Percentiles rank a stretch among this genome's conserved stretches.
Conservation (phyloP, 2,888 invertebrate species). For the Lycaena phlaeas region DNA sequence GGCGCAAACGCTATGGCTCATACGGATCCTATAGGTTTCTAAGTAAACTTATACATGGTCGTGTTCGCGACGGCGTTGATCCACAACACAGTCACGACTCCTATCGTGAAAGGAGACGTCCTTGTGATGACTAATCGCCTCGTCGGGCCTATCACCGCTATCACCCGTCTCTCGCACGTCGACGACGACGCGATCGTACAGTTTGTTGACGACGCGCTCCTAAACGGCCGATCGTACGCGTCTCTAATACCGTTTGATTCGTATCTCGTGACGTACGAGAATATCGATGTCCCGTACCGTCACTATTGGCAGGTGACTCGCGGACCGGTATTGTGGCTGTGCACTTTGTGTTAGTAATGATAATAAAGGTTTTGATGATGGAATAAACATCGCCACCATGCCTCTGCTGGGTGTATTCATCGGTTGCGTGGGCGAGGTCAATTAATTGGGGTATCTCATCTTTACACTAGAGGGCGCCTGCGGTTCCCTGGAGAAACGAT, state of each 20-base stretch:
- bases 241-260: background rate
- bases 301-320: too few relatives aligned
- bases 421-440: constrained; percentile 1
- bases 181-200: constrained; percentile 8
- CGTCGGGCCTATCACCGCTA: background rate
- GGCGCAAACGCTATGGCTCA: background rate
- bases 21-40: constrained; percentile 1
- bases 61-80: background rate
- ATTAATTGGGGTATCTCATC: constrained; percentile 7
- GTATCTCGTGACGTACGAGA: too few relatives aligned
- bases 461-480: constrained; percentile 4
- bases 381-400: too few relatives aligned
- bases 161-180: background rate
- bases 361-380: too few relatives aligned
- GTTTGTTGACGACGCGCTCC: background rate
- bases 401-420: too few relatives aligned
- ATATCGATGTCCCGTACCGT: too few relatives aligned
- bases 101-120: background rate
- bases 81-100: background rate
- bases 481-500: constrained; percentile 2
- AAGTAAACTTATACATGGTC: constrained; percentile 2
- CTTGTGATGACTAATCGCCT: background rate
- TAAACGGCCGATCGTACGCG: background rate
- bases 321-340: too few relatives aligned
- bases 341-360: too few relatives aligned